A percentile compares a stretch with the other conserved stretches of the same genome.
phyloP scores from a whole-genome alignment of 2,113 vertebrate genomes.

The Hiodon alosoides region DNA sequence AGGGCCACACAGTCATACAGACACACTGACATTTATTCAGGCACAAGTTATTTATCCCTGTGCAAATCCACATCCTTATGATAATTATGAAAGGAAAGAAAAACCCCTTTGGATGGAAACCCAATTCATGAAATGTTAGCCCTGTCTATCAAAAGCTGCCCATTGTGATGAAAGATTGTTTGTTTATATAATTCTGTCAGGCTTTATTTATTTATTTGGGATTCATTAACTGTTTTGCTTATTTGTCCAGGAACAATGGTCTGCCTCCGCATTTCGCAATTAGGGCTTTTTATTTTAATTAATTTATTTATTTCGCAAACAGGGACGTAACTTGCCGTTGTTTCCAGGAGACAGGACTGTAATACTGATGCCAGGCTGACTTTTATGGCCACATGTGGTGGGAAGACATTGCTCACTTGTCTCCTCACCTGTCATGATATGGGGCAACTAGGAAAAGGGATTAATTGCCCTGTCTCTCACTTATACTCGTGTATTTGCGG shows the following conservation, averaged over 20 bases:
- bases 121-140: slow-evolving; percentile 22
- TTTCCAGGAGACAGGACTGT: slow-evolving; percentile 21
- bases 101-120: background rate
- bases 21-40: slow-evolving; percentile 10
- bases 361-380: slow-evolving; percentile 7
- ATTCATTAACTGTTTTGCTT: slow-evolving; percentile 2
- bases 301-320: too few species aligned
- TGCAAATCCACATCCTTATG: background rate
- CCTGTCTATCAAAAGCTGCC: slow-evolving; percentile 8
- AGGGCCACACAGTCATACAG: background rate
- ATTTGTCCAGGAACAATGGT: slow-evolving; percentile 14
- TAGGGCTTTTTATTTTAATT: too few species aligned
- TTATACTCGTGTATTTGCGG: too few species aligned
- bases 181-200: background rate
- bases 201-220: slow-evolving; percentile 5
- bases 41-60: slow-evolving; percentile 1
- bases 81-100: slow-evolving; percentile 12
- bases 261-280: slow-evolving; percentile 20
- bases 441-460: too few species aligned
- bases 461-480: too few species aligned
- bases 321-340: slow-evolving; percentile 26
- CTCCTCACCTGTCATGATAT: background rate
- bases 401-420: slow-evolving; percentile 11
- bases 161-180: slow-evolving; percentile 17
- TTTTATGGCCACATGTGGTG: slow-evolving; percentile 4